Base-by-base conservation (phyloP, 1,140 invertebrate genomes). In the Trissolcus basalis region DNA sequence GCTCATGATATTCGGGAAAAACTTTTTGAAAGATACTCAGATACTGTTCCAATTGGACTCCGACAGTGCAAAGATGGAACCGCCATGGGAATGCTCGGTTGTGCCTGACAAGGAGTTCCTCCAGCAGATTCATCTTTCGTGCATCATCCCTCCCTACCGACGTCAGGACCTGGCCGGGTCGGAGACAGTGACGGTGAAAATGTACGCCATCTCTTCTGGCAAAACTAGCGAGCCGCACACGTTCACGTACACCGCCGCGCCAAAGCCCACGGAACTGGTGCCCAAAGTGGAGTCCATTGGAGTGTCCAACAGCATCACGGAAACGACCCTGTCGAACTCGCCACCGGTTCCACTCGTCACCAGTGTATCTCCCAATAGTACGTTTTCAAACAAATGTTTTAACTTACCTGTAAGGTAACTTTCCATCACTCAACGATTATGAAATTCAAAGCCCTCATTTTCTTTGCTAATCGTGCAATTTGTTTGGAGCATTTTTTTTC, bases 1-100 rank as follows among this genome's bases (percentile, higher is more conserved):
- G 82, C 87, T 99, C 11, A 98, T 98, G 84, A 94, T 98, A 47
- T 92, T 99, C 53, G 97, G 97, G 8, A 98, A 98, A 87, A 98
- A 99, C 88, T 98, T 99, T 84, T 90, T 97, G 10, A 98, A 98
- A 88, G 96, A 98, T 86, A 97, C 96, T 0, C 91, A 92, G 54
- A 93, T 98, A 7, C 90, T 96, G 41, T 98, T 98, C 85, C 93
- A 94, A 86, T 88, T 95, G 81, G 89, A 90, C 82, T 86, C 83
- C 80, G 84, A 87, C 44, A 89, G 90, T 64, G 35, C 47, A 65
- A 88, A 15, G 53, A 76, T 75, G 19, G 88, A 90, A 8, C 85
- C 91, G 0, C 82, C 90, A 1, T 96, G 95, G 95, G 93, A 95
- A 81, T 92, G 94, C 77, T 90, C 91, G 32, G 93, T 95, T 2